Percentiles rank a stretch among this genome's conserved stretches.
These are phyloP conservation scores for Beris chalybata DNA, from an alignment of 2,888 invertebrate species.

Conservation along the genomic window DNA sequence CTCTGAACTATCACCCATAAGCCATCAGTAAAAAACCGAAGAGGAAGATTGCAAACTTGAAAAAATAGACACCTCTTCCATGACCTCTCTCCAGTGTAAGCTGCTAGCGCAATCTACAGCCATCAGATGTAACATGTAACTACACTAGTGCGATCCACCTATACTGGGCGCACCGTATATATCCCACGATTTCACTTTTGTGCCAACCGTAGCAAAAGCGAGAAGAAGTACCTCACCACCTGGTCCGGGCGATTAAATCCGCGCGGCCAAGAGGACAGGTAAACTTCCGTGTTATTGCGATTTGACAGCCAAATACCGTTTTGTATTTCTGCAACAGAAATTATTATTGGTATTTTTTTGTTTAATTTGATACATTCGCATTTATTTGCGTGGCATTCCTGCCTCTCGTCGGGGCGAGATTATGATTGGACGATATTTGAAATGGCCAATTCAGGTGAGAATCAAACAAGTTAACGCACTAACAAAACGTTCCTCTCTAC, in stretches of 20 bases:
- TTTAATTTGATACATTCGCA: not conserved
- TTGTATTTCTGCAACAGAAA: not conserved
- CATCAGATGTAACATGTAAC: not conserved
- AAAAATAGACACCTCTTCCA: slow-evolving; percentile 15
- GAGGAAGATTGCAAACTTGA: no score
- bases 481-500: no score
- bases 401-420: not conserved
- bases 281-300: slow-evolving; percentile 30
- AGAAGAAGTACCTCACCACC: not conserved
- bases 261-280: slow-evolving; percentile 5
- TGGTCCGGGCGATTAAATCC: not conserved
- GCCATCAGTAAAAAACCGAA: no score
- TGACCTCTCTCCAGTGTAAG: slow-evolving; percentile 23
- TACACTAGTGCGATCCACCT: not conserved
- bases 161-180: slow-evolving; percentile 9
- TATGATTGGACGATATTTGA: slow-evolving; percentile 12
- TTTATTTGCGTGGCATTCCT: not conserved
- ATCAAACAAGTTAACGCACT: no score
- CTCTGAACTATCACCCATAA: no score
- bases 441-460: no score
- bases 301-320: slow-evolving; percentile 19
- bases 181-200: slow-evolving; percentile 37
- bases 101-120: no score
- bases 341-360: not conserved
- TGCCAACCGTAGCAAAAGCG: not conserved